These are phyloP conservation scores for Caerostris extrusa DNA, from an alignment of 1,140 invertebrate species.

Conservation along the genomic window DNA sequence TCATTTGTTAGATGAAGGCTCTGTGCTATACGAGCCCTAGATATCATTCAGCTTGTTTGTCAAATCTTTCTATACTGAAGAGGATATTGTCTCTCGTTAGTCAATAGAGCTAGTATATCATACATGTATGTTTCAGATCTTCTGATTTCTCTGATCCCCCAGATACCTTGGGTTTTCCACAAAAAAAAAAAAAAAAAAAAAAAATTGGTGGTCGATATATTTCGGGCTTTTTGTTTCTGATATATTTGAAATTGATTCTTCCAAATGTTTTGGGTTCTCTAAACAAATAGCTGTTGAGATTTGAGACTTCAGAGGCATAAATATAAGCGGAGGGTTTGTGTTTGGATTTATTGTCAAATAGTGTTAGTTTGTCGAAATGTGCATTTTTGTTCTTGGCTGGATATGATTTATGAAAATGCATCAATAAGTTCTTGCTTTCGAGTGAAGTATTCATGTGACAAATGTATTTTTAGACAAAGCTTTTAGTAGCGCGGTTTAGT, in stretches of 20 bases:
- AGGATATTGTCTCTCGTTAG: conserved; percentile 14
- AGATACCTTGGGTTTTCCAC: not conserved
- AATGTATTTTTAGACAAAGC: too few species aligned
- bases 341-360: too few species aligned
- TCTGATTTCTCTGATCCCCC: not conserved
- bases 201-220: not conserved
- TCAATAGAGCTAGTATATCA: conserved; percentile 21
- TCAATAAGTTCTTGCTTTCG: too few species aligned
- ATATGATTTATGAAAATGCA: too few species aligned
- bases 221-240: not conserved
- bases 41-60: conserved; percentile 39
- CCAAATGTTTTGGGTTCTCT: not conserved
- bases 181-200: not conserved
- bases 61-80: not conserved
- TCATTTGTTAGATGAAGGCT: conserved; percentile 30
- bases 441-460: too few species aligned
- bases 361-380: too few species aligned
- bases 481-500: too few species aligned
- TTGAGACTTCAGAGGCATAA: too few species aligned
- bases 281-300: not conserved
- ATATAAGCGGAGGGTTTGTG: too few species aligned
- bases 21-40: not conserved
- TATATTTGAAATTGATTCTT: not conserved
- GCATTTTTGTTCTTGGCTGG: too few species aligned
- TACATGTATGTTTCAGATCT: not conserved